Percentiles rank a stretch among this genome's conserved stretches.
Evolutionary conservation across 2,797 vertebrate species (phyloP).

Genomic region (Lacerta bilineata): DNA sequence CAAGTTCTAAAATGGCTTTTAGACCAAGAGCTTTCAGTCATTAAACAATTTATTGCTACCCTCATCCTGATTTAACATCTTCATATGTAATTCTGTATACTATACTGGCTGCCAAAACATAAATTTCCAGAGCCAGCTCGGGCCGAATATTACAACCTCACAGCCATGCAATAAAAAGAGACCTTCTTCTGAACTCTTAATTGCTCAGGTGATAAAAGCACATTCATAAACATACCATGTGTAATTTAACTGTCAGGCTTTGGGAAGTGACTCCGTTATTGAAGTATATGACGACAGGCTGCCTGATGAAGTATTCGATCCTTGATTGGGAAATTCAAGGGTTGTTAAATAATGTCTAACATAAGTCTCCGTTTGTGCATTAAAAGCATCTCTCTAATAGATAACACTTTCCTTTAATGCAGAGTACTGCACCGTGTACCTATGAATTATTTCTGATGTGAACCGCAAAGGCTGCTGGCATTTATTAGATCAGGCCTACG

Average conservation of each 20-base stretch:
- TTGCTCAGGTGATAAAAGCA: slow-evolving; percentile 59
- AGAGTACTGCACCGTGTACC: slow-evolving; percentile 49
- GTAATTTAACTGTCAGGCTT: slow-evolving; percentile 57
- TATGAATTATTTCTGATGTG: slow-evolving; percentile 40
- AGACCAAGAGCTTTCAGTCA: slow-evolving; percentile 36
- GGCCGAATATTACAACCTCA: slow-evolving; percentile 52
- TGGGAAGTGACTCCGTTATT: slow-evolving; percentile 59
- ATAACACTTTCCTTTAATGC: slow-evolving; percentile 42
- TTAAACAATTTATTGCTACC: slow-evolving; percentile 58
- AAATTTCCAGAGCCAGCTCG: slow-evolving; percentile 48
- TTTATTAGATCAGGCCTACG: slow-evolving; percentile 32
- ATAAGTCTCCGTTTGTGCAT: slow-evolving; percentile 39
- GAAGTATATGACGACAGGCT: slow-evolving; percentile 30
- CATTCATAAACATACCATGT: slow-evolving; percentile 53
- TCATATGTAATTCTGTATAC: slow-evolving; percentile 47
- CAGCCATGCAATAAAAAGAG: slow-evolving; percentile 48
- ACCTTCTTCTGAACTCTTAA: slow-evolving; percentile 62
- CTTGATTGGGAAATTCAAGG: slow-evolving; percentile 39
- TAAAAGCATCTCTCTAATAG: slow-evolving; percentile 49
- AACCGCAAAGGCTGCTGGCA: slow-evolving; percentile 21
- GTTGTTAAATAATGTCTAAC: slow-evolving; percentile 54
- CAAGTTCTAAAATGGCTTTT: slow-evolving; percentile 46
- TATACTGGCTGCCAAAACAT: slow-evolving; percentile 39
- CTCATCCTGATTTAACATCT: slow-evolving; percentile 51
- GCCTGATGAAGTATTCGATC: slow-evolving; percentile 53